Evolutionary conservation across 2,113 vertebrate genomes (phyloP), one percentile per base, ranked within the genome.

Genomic region (Speoplatyrhinus poulsoni): DNA sequence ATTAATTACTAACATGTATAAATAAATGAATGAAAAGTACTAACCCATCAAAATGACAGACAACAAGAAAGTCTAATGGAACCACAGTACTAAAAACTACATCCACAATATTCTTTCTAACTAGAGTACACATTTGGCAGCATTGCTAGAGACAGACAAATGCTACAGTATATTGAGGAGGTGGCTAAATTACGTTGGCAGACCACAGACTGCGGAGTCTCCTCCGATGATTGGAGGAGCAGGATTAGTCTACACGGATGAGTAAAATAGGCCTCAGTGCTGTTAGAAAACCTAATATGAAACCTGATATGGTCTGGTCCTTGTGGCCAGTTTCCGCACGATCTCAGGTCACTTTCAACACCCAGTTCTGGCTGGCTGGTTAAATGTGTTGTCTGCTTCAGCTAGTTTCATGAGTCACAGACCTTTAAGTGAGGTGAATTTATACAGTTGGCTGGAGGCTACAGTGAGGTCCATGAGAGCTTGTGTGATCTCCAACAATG

Each of bases 331-430:
- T 65, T 73, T 72, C 73, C 41, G 72, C 62, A 65, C 57, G 67
- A 67, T 76, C 70, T 69, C 62, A 63, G 77, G 73, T 75, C 69
- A 80, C 76, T 76, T 77, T 84, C 80, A 84, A 64, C 75, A 86
- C 77, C 78, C 70, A 80, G 82, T 80, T 17, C 80, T 78, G 48
- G 50, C 62, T 32, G 67, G 60, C 48, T 41, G 69, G 69, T 63
- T 67, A 53, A 72, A 67, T 72, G 41, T 79, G 72, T 80, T 67
- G 59, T 79, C 69, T 56, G 68, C 67, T 76, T 67, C 79, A 74
- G 70, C 48, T 12, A 48, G 47, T 72, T 79, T 72, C 64, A 81
- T 70, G 73, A 73, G 67, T 46, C 49, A 75, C 50, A 46, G 62
- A 7, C 59, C 61, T 13, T 49, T 49, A 19, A 62, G 26, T 4